Percentiles rank a stretch among this genome's conserved stretches.
phyloP scores from a whole-genome alignment of 2,797 vertebrate species.

The Bradypodion ventrale region DNA sequence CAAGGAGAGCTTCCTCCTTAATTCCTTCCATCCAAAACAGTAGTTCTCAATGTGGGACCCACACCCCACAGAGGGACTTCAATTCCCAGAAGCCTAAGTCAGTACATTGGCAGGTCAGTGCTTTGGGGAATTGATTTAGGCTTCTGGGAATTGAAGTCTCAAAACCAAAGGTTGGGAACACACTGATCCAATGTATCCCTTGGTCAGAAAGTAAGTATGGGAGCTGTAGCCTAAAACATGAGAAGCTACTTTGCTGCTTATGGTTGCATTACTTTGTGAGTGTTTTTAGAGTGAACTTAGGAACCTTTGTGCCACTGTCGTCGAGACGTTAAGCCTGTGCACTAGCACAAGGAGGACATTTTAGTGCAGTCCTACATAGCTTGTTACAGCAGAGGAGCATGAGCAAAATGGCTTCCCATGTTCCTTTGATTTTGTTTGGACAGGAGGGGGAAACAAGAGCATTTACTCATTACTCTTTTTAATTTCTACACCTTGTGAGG shows the following conservation, averaged over 20 bases:
- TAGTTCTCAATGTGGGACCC: too few species aligned
- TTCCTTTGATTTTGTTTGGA: slow-evolving; percentile 15
- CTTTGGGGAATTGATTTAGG: too few species aligned
- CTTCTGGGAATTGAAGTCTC: too few species aligned
- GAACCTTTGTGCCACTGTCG: background rate
- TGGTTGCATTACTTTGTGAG: background rate
- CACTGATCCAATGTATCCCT: too few species aligned
- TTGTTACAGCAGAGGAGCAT: too few species aligned
- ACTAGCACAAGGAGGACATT: too few species aligned
- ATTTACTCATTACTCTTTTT: background rate
- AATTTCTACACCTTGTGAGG: accelerated
- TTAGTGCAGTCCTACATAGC: too few species aligned
- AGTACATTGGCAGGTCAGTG: too few species aligned
- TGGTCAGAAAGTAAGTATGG: background rate
- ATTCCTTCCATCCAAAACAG: background rate
- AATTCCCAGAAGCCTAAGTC: too few species aligned
- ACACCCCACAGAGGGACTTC: too few species aligned
- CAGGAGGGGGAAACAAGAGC: background rate
- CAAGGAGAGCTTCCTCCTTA: background rate
- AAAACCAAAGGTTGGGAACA: too few species aligned
- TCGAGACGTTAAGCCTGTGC: background rate
- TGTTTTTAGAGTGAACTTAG: background rate
- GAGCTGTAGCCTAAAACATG: background rate
- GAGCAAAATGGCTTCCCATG: background rate
- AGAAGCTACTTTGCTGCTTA: background rate